Conservation (phyloP, 2,113 vertebrate species). For the Rhadina sibilatrix region DNA sequence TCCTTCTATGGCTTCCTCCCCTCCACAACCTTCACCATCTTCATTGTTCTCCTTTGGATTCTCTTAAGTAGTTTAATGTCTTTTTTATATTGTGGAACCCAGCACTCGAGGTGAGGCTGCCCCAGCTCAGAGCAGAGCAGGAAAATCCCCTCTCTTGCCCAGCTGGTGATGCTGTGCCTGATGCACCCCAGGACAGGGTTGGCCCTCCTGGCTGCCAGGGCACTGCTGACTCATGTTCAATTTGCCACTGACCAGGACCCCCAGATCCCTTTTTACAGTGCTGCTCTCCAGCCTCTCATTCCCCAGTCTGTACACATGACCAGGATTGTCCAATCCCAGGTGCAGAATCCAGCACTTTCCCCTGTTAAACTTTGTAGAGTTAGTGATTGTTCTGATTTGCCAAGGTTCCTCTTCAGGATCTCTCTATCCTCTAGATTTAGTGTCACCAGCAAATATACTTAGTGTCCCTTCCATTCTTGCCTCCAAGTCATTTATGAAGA, state of each 20-base stretch:
- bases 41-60: not conserved
- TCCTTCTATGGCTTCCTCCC: not conserved
- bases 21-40: not conserved
- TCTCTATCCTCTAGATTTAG: not conserved
- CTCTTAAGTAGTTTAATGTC: not conserved
- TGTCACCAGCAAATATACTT: accelerated
- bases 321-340: not conserved
- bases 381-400: not conserved
- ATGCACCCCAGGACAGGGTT: accelerated
- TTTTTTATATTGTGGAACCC: not conserved
- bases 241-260: accelerated
- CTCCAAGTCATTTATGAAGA: not conserved
- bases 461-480: not conserved
- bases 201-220: not conserved
- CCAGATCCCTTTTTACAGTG: not conserved
- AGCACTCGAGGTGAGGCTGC: accelerated
- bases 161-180: accelerated
- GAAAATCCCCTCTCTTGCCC: not conserved
- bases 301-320: accelerated
- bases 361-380: not conserved
- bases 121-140: accelerated
- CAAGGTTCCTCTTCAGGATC: not conserved
- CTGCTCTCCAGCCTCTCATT: not conserved
- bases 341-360: not conserved
- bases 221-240: accelerated